Evolutionary conservation across 2,797 vertebrate species (phyloP).

Genomic region (Phrynocephalus guinanensis): DNA sequence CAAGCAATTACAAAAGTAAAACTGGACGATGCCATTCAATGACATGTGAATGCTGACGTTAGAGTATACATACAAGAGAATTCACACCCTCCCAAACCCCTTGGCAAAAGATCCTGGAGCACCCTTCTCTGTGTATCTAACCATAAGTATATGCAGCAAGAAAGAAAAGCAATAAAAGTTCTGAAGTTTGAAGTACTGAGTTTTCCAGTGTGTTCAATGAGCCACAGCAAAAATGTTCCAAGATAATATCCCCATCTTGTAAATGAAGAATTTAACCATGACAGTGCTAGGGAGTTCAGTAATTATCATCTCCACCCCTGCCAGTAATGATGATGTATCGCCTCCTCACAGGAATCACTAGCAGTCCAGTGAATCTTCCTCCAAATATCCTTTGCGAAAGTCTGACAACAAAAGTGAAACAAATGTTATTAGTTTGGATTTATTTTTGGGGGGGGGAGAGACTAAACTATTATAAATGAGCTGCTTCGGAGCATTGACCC

Average conservation of each 20-base stretch:
- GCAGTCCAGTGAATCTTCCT: slow-evolving; percentile 41
- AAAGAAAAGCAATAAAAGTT: not conserved
- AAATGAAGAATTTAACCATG: slow-evolving; percentile 41
- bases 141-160: not conserved
- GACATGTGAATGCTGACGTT: not conserved
- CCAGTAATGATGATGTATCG: slow-evolving; percentile 50
- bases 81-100: not conserved
- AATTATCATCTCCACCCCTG: slow-evolving; percentile 43
- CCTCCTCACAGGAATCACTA: slow-evolving; percentile 42
- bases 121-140: not conserved
- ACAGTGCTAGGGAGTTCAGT: slow-evolving; percentile 32
- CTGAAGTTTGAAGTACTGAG: slow-evolving; percentile 24
- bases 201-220: slow-evolving; percentile 36
- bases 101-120: not conserved
- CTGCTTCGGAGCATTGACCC: slow-evolving; percentile 42
- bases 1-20: not conserved
- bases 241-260: slow-evolving; percentile 35
- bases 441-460: slow-evolving; percentile 58
- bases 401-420: slow-evolving; percentile 49
- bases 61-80: not conserved
- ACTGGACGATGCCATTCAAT: not conserved
- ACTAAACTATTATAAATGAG: slow-evolving; percentile 51
- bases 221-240: slow-evolving; percentile 36
- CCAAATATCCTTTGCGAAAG: slow-evolving; percentile 54
- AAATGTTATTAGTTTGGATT: slow-evolving; percentile 54